These are phyloP conservation scores for Notoglanidium macrostoma DNA, from an alignment of 2,797 vertebrate genomes.

Conservation along the genomic window DNA sequence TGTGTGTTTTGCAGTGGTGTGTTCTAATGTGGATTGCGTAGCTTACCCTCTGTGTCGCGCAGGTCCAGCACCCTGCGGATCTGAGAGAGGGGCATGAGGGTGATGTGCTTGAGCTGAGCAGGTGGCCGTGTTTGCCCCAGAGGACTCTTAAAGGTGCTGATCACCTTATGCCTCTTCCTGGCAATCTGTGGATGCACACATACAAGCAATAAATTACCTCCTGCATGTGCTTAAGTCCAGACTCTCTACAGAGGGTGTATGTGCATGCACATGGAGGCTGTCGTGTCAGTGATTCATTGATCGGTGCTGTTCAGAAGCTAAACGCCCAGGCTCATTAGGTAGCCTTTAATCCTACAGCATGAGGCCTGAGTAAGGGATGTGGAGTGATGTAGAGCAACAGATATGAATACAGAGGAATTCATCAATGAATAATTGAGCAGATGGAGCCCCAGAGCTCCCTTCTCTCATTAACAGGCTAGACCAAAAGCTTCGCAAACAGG, in stretches of 20 bases:
- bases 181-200: slow-evolving; percentile 82
- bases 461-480: slow-evolving; percentile 56
- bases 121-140: slow-evolving; percentile 87
- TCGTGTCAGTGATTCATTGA: slow-evolving; percentile 28
- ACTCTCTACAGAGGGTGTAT: slow-evolving; percentile 21
- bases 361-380: slow-evolving; percentile 33
- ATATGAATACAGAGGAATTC: slow-evolving; percentile 59
- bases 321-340: slow-evolving; percentile 41
- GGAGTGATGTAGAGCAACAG: slow-evolving; percentile 35
- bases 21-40: not conserved
- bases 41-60: slow-evolving; percentile 91
- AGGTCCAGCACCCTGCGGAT: slow-evolving; percentile 95
- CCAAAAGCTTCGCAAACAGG: slow-evolving; percentile 40
- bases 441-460: slow-evolving; percentile 46
- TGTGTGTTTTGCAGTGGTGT: not conserved
- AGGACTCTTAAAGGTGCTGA: slow-evolving; percentile 92
- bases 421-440: slow-evolving; percentile 65
- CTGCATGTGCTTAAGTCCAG: not conserved
- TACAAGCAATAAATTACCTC: slow-evolving; percentile 26
- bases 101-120: slow-evolving; percentile 91
- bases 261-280: slow-evolving; percentile 16
- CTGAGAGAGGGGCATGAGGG: slow-evolving; percentile 96
- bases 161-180: slow-evolving; percentile 95
- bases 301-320: slow-evolving; percentile 37
- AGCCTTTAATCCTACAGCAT: slow-evolving; percentile 35